Evolutionary conservation across 2,113 vertebrate species (phyloP).

Genomic region (Dryoscopus gambensis): DNA sequence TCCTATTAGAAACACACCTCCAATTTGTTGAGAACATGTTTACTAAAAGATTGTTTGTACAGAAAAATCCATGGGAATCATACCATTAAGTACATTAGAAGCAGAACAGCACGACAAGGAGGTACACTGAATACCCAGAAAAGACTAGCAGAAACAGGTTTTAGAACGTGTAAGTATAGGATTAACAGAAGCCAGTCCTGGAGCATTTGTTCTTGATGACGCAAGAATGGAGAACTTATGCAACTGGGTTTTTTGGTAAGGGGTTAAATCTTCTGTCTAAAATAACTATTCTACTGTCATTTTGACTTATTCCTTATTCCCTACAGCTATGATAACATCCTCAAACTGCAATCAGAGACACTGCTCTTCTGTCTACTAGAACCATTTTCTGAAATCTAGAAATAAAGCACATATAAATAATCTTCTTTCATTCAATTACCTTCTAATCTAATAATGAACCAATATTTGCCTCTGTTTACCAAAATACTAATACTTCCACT

Average conservation of each 20-base stretch:
- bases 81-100: neutral
- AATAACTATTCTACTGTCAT: neutral
- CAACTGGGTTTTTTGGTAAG: neutral
- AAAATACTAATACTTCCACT: neutral
- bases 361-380: neutral
- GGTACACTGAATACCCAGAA: neutral
- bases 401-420: neutral
- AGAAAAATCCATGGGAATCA: conserved; percentile 21
- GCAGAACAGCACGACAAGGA: neutral
- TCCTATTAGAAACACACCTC: conserved; percentile 56
- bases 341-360: neutral
- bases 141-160: neutral
- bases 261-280: neutral
- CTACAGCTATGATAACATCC: neutral
- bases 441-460: neutral
- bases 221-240: neutral
- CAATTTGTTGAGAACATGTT: conserved; percentile 41
- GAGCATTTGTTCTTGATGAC: neutral
- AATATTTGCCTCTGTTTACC: neutral
- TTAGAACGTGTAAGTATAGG: neutral
- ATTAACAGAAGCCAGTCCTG: neutral
- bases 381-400: neutral
- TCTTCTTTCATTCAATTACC: neutral
- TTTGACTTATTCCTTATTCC: neutral
- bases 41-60: conserved; percentile 28